A percentile compares a stretch with the other conserved stretches of the same genome.
Conservation (phyloP, 2,888 invertebrate genomes). For the Mantis religiosa region DNA sequence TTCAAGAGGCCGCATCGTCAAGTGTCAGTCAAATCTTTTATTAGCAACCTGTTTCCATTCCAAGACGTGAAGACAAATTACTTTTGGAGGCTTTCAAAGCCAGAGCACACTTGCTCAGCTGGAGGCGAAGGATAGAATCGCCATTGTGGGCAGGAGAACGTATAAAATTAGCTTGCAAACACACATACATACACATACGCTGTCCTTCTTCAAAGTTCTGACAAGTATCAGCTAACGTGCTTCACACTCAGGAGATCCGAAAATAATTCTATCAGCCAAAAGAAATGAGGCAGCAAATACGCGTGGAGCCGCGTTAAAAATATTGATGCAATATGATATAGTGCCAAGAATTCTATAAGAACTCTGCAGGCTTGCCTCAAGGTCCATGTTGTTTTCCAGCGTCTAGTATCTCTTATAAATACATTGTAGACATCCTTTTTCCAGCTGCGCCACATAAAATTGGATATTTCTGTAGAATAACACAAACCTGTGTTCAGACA, state of each 20-base stretch:
- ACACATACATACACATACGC: not conserved
- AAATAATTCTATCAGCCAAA: not conserved
- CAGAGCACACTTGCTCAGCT: not conserved
- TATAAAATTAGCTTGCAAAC: too few species aligned
- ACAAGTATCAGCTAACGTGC: not conserved
- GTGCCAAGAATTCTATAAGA: not conserved
- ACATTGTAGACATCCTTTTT: not conserved
- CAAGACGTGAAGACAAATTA: not conserved
- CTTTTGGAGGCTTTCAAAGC: not conserved
- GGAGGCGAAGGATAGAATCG: not conserved
- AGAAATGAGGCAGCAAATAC: not conserved
- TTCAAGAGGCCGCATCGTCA: not conserved
- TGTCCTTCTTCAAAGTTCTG: not conserved
- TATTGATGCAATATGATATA: not conserved
- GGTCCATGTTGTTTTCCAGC: not conserved
- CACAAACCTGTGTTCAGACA: not conserved
- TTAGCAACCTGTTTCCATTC: not conserved
- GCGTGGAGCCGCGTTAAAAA: not conserved
- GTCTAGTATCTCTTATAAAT: not conserved
- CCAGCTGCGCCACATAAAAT: not conserved
- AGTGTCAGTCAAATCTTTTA: not conserved
- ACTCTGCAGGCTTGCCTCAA: not conserved
- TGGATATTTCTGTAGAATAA: not conserved
- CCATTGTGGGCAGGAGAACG: not conserved
- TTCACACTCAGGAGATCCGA: not conserved